Evolutionary conservation across 1,140 invertebrate genomes (phyloP).

Genomic region (Lineus longissimus): DNA sequence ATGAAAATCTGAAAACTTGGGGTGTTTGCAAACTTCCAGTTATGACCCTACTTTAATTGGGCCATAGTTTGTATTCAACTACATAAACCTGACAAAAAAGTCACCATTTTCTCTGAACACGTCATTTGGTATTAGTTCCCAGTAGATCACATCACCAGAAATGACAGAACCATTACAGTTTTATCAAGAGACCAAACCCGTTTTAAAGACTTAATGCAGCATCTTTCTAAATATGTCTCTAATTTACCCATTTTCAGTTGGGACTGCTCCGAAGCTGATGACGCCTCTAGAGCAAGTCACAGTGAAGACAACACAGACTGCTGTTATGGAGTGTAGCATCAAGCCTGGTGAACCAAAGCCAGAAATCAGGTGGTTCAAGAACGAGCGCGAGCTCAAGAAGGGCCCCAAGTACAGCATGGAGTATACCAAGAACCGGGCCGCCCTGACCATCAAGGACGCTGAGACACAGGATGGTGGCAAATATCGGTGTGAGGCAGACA

Average conservation of each 20-base stretch:
- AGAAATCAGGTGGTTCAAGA: constrained; percentile 50
- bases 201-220: too few species aligned
- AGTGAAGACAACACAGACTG: constrained; percentile 41
- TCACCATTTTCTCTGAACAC: too few species aligned
- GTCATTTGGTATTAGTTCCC: too few species aligned
- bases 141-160: too few species aligned
- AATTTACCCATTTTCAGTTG: constrained; percentile 27
- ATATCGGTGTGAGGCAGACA: constrained; percentile 43
- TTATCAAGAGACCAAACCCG: too few species aligned
- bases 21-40: too few species aligned
- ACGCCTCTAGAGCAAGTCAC: constrained; percentile 39
- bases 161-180: too few species aligned
- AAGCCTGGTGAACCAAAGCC: constrained; percentile 46
- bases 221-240: too few species aligned
- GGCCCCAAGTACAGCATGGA: constrained; percentile 49
- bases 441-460: constrained; percentile 34
- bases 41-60: too few species aligned
- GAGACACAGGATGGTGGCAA: constrained; percentile 35
- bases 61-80: too few species aligned
- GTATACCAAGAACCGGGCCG: constrained; percentile 42
- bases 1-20: too few species aligned
- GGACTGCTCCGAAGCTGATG: constrained; percentile 42
- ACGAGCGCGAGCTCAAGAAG: constrained; percentile 43
- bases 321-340: constrained; percentile 46
- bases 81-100: too few species aligned